Evolutionary conservation across 1,140 invertebrate species (phyloP).

Genomic region (Ooceraea biroi): DNA sequence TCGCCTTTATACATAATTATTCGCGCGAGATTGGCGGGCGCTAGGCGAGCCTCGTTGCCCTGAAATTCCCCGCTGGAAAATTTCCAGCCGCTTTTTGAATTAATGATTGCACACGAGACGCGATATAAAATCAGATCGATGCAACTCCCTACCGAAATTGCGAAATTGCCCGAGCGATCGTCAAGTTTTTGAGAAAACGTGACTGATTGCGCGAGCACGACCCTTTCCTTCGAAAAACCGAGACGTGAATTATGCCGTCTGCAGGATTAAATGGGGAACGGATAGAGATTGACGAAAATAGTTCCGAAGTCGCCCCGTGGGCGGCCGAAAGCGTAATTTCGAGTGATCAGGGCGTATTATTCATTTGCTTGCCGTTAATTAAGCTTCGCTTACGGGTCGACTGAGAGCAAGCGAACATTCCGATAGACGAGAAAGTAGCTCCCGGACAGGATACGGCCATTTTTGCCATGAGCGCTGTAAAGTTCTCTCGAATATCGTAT

Average conservation of each 20-base stretch:
- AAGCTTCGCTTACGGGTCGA: constrained; percentile 70
- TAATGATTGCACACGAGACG: constrained; percentile 44
- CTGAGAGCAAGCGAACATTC: constrained; percentile 58
- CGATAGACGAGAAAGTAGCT: constrained; percentile 53
- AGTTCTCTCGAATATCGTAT: constrained; percentile 49
- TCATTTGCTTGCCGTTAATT: constrained; percentile 80
- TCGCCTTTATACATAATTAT: constrained; percentile 85
- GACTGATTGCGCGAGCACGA: neutral
- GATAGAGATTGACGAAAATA: constrained; percentile 77
- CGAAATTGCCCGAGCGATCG: neutral
- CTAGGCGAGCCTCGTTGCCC: constrained; percentile 62
- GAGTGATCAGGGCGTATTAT: constrained; percentile 83
- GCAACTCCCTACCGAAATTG: neutral
- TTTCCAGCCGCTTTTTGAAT: constrained; percentile 66
- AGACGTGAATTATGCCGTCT: neutral
- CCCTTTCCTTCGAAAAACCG: neutral
- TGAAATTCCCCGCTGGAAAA: constrained; percentile 63
- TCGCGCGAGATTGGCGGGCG: constrained; percentile 79
- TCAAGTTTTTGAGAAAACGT: neutral
- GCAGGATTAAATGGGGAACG: neutral
- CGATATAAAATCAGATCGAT: constrained; percentile 25
- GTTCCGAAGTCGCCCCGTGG: constrained; percentile 73
- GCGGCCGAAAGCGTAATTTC: constrained; percentile 74
- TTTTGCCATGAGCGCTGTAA: constrained; percentile 50
- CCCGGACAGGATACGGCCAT: constrained; percentile 18